These are phyloP conservation scores for Pelusios castaneus DNA, from an alignment of 2,113 vertebrate genomes.

Conservation along the genomic window DNA sequence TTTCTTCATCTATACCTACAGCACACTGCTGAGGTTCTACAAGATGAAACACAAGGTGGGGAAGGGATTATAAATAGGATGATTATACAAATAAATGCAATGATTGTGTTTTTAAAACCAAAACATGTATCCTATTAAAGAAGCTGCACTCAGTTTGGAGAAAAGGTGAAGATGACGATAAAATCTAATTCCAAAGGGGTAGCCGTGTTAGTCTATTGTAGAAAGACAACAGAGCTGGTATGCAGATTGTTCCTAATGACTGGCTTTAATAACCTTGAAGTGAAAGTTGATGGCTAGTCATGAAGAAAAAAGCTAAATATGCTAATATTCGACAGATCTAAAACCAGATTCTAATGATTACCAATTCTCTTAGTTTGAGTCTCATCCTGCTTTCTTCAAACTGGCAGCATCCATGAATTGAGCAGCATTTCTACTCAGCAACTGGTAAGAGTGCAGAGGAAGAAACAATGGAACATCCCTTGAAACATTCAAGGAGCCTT, in stretches of 20 bases:
- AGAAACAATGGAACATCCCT: not conserved
- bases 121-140: conserved; percentile 46
- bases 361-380: not conserved
- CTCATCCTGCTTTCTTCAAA: not conserved
- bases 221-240: too few relatives aligned
- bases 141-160: conserved; percentile 15
- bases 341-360: not conserved
- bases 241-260: conserved; percentile 4
- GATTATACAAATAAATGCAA: conserved; percentile 54
- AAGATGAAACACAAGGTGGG: conserved; percentile 38
- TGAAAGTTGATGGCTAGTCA: not conserved
- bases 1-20: conserved; percentile 48
- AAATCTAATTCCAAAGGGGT: not conserved
- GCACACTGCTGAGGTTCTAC: conserved; percentile 30
- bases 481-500: not conserved
- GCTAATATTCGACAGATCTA: not conserved
- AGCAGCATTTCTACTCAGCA: not conserved
- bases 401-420: not conserved
- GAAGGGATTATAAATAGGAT: conserved; percentile 52
- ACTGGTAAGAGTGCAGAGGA: not conserved
- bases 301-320: not conserved
- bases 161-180: conserved; percentile 48
- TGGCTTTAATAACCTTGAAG: not conserved
- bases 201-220: too few relatives aligned
- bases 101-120: conserved; percentile 61